Evolutionary conservation across 2,888 invertebrate species (phyloP), one percentile per base, ranked within the genome.

Genomic region (Diploptera punctata): DNA sequence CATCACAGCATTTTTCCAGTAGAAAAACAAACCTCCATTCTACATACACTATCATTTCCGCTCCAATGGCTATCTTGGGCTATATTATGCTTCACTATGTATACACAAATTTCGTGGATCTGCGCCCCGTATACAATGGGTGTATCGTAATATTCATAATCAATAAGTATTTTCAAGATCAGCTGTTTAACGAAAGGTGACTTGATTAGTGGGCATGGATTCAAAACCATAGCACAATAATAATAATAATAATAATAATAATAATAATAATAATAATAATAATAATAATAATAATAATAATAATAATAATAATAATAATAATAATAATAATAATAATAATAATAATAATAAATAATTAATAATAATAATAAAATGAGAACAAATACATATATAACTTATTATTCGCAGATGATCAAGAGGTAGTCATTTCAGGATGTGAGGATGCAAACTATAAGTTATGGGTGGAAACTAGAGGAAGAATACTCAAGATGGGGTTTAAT

Each of bases 21-120:
- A 65, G 65, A 47, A 65, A 65, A 65, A 65, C 65, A 65, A 65
- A 65, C 65, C 47, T n/a, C 16, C 29, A 44, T 65, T 65, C 24
- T 65, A 44, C 47, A 65, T 65, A 47, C 16, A 65, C 44, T 47
- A 47, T 65, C 16, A 47, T 65, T 65, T 47, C 65, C 65, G 65
- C 65, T 65, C 26, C 19, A 47, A 26, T 47, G 65, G 21, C 24
- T 65, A 47, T 65, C 18, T 21, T 43, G n/a, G 33, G 16, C 31
- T 21, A 33, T 31, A 61, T 61, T n/a, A 31, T n/a, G 60, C 31
- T 18, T 5, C 29, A 21, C 38, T 33, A 19, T 16, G 21, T 33
- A n/a, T 21, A 16, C 21, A 38, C 43, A 62, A 38, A 21, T n/a
- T n/a, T n/a, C n/a, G n/a, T n/a, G n/a, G n/a, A n/a, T n/a, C n/a